Evolutionary conservation across 1,140 invertebrate species (phyloP).

Genomic region (Calephelis virginiensis): DNA sequence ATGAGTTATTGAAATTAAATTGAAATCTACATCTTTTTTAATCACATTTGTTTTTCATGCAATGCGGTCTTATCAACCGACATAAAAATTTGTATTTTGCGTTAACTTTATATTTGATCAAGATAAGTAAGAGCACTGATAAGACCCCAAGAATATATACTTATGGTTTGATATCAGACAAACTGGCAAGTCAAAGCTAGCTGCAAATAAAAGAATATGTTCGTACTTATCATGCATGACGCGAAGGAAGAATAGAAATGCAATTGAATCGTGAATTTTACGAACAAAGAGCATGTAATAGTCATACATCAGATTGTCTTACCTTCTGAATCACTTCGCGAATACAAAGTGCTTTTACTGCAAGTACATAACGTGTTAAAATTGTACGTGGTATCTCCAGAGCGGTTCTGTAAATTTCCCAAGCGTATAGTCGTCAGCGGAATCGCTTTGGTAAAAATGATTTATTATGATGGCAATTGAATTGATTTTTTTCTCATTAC

Average conservation of each 20-base stretch:
- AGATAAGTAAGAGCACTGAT: no score
- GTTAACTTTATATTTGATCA: no score
- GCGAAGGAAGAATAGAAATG: background rate
- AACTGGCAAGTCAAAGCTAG: no score
- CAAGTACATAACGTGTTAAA: constrained; percentile 17
- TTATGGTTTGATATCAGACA: no score
- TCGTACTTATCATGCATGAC: constrained; percentile 5
- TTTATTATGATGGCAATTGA: background rate
- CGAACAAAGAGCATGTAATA: constrained; percentile 14
- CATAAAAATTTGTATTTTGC: no score
- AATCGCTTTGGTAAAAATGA: constrained; percentile 2
- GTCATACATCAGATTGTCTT: constrained; percentile 12
- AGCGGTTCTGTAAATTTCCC: constrained; percentile 8
- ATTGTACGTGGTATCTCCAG: constrained; percentile 7
- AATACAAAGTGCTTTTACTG: constrained; percentile 13
- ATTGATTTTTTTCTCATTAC: constrained; percentile 1
- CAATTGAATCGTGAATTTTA: constrained; percentile 12
- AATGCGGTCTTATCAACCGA: no score
- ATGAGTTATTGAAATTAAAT: no score
- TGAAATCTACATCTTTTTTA: no score
- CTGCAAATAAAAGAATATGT: background rate
- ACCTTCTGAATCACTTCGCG: constrained; percentile 17
- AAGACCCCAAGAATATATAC: no score
- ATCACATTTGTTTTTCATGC: no score
- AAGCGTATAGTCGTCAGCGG: constrained; percentile 6